phyloP scores from a whole-genome alignment of 2,797 vertebrate species.

The Sternotherus odoratus region DNA sequence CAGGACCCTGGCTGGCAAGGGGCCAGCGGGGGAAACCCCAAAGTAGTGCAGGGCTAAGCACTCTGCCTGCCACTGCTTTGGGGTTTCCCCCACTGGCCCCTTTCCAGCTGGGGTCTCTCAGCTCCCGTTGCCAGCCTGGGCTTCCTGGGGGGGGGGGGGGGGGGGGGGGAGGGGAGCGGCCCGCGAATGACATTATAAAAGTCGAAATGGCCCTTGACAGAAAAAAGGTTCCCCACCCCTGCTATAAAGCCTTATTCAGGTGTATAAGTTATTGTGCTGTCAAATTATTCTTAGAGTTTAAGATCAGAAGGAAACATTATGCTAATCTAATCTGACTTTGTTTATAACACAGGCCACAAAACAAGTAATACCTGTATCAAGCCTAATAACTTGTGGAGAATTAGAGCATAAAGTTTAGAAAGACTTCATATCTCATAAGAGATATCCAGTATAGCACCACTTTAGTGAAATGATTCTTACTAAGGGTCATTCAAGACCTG shows the following conservation, averaged over 20 bases:
- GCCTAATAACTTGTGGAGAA: background rate
- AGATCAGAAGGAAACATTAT: background rate
- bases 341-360: background rate
- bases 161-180: too few relatives aligned
- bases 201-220: too few relatives aligned
- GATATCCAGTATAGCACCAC: background rate
- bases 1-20: too few relatives aligned
- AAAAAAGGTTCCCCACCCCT: too few relatives aligned
- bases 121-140: too few relatives aligned
- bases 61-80: too few relatives aligned
- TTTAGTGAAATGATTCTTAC: background rate
- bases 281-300: background rate
- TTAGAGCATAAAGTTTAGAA: background rate
- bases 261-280: background rate
- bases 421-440: background rate
- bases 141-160: too few relatives aligned
- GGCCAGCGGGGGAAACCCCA: too few relatives aligned
- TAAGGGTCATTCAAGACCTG: background rate
- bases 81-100: too few relatives aligned
- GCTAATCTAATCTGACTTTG: background rate
- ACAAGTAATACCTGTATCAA: background rate
- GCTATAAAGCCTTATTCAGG: background rate
- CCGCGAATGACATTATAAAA: too few relatives aligned
- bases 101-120: too few relatives aligned
- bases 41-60: too few relatives aligned